phyloP scores from a whole-genome alignment of 2,113 vertebrate genomes.

The Platysternon megacephalum region DNA sequence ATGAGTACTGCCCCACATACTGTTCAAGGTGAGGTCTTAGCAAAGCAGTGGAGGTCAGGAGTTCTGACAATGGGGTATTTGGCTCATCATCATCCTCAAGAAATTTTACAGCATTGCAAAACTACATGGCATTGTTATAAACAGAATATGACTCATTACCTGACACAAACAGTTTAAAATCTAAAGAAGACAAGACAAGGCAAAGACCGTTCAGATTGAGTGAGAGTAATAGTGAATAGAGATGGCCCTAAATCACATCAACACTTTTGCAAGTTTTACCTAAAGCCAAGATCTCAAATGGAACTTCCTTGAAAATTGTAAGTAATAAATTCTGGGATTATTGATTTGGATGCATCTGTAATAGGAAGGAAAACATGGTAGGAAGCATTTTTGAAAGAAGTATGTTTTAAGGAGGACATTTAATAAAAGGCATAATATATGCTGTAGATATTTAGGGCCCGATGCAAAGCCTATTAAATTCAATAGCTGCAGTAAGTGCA shows the following conservation, averaged over 20 bases:
- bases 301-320: background rate
- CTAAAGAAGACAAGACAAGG: background rate
- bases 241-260: fast-evolving
- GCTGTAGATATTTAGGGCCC: background rate
- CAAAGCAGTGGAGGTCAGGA: background rate
- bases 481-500: background rate
- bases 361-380: background rate
- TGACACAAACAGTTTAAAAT: background rate
- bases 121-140: background rate
- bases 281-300: background rate
- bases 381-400: background rate
- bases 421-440: background rate
- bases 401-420: background rate
- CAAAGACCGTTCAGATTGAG: background rate
- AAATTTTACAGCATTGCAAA: background rate
- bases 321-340: background rate
- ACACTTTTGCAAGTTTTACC: background rate
- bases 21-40: background rate
- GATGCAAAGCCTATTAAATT: background rate
- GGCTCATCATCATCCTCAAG: fast-evolving
- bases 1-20: background rate
- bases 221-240: background rate
- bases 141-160: background rate
- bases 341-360: background rate
- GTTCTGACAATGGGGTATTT: background rate